phyloP scores from a whole-genome alignment of 2,797 vertebrate species.

The Argentina silus region DNA sequence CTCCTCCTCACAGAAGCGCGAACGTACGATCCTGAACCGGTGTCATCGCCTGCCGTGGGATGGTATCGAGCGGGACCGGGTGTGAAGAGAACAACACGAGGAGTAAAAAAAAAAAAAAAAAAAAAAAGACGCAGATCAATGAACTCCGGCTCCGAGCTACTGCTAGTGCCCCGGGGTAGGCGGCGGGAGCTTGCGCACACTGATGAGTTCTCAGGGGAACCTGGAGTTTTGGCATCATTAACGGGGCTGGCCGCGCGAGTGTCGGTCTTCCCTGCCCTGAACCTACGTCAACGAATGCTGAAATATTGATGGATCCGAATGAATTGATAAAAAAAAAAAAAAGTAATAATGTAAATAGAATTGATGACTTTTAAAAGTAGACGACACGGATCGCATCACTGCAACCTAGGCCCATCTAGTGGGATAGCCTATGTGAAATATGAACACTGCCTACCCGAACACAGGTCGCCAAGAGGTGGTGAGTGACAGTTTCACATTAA shows the following conservation, averaged over 20 bases:
- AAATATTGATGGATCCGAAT: no score
- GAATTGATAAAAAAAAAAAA: no score
- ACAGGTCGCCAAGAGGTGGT: no score
- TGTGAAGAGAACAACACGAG: conserved; percentile 20
- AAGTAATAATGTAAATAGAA: no score
- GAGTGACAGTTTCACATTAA: no score
- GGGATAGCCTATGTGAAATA: no score
- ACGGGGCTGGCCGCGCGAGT: not conserved
- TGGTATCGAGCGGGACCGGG: conserved; percentile 17
- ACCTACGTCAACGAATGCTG: no score
- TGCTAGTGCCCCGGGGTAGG: conserved; percentile 29
- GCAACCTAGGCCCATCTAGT: no score
- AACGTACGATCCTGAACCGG: conserved; percentile 8
- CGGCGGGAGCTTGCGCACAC: conserved; percentile 22
- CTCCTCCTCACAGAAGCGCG: conserved; percentile 30
- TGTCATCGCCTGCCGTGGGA: conserved; percentile 28
- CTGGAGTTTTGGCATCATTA: conserved; percentile 1
- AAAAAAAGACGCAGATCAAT: conserved; percentile 59
- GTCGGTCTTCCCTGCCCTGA: no score
- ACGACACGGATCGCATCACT: no score
- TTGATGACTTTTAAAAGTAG: no score
- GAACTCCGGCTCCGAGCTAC: conserved; percentile 42
- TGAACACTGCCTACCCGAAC: no score
- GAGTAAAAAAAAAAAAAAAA: conserved; percentile 17
- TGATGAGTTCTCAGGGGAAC: conserved; percentile 28